These are phyloP conservation scores for Amiota mariae DNA, from an alignment of 2,888 invertebrate species.

Conservation along the genomic window DNA sequence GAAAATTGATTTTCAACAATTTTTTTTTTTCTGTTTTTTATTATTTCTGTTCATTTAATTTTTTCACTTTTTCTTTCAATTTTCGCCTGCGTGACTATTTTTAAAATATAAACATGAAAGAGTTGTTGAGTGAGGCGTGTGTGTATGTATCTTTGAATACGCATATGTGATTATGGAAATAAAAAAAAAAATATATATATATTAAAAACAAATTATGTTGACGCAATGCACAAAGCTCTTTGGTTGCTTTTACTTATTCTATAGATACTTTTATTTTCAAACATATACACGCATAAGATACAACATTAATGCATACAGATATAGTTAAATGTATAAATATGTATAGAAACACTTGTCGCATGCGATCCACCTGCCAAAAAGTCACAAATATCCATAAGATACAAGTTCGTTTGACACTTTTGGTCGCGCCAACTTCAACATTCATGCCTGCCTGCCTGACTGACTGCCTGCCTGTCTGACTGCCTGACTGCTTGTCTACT, in stretches of 20 bases:
- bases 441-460: not conserved
- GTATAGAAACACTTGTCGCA: conserved; percentile 55
- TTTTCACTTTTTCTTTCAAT: conserved; percentile 23
- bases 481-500: conserved; percentile 14
- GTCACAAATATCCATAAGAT: conserved; percentile 51
- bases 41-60: not conserved
- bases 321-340: not conserved
- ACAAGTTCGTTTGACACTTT: conserved; percentile 57
- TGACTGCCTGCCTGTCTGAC: not conserved
- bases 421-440: conserved; percentile 38
- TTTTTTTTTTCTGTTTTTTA: conserved; percentile 32
- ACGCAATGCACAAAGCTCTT: conserved; percentile 26
- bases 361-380: conserved; percentile 62
- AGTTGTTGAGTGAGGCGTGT: not conserved
- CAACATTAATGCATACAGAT: conserved; percentile 11
- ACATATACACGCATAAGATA: not conserved
- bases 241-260: conserved; percentile 1
- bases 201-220: conserved; percentile 35
- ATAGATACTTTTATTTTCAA: not conserved
- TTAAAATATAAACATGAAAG: conserved; percentile 38
- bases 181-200: conserved; percentile 35
- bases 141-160: not conserved
- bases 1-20: conserved; percentile 65
- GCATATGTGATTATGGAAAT: not conserved
- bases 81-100: conserved; percentile 44